Conservation (phyloP, 1,140 invertebrate genomes). For the Caerostris darwini region DNA sequence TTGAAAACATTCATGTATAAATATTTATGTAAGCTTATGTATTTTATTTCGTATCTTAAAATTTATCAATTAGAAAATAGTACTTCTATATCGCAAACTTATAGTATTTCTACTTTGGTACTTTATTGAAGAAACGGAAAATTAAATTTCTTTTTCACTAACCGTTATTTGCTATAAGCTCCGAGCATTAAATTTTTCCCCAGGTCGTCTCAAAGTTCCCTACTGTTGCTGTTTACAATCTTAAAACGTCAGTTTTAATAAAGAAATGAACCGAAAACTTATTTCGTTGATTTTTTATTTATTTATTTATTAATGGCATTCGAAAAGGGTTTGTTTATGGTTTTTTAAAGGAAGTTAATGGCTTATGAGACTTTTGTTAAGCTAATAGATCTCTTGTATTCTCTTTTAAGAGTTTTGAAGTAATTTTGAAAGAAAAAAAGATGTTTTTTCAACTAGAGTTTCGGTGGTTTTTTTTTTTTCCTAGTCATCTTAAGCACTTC, state of each 20-base stretch:
- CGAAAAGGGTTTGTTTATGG: background rate
- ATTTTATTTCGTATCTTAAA: too few relatives aligned
- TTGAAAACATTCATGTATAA: too few relatives aligned
- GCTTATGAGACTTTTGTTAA: background rate
- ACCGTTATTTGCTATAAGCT: background rate
- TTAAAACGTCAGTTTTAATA: slow-evolving; percentile 31
- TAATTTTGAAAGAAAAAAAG: too few relatives aligned
- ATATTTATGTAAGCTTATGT: too few relatives aligned
- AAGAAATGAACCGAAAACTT: background rate
- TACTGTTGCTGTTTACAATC: background rate
- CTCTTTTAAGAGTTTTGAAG: too few relatives aligned
- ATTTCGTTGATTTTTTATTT: background rate
- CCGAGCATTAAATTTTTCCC: background rate
- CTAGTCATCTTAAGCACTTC: too few relatives aligned
- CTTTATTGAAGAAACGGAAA: slow-evolving; percentile 36
- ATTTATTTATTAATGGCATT: background rate
- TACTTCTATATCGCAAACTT: too few relatives aligned
- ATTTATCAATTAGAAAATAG: too few relatives aligned
- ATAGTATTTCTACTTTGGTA: too few relatives aligned
- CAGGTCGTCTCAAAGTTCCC: background rate
- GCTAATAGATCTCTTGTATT: background rate
- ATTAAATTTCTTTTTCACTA: slow-evolving; percentile 20
- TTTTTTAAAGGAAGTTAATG: background rate
- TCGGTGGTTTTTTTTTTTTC: too few relatives aligned
- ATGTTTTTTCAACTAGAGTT: too few relatives aligned